Conservation (phyloP, 2,113 vertebrate genomes). For the Coracopsis vasa region DNA sequence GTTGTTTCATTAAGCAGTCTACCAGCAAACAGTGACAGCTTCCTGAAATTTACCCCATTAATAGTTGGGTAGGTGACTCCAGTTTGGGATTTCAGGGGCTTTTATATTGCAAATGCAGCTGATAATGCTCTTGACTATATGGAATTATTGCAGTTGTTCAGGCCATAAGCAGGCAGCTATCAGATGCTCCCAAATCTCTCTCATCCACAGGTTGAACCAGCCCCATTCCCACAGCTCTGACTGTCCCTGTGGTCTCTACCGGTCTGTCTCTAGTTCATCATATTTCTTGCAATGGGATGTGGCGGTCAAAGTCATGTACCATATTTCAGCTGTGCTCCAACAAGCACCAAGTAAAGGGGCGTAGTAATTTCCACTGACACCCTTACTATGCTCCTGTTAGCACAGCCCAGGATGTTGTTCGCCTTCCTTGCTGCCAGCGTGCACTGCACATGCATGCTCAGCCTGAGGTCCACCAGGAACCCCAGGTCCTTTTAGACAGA, state of each 20-base stretch:
- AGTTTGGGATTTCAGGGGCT: background rate
- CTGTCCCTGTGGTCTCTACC: background rate
- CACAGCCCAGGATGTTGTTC: background rate
- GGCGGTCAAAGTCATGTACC: fast-evolving
- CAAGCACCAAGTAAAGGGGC: background rate
- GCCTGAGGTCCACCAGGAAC: background rate
- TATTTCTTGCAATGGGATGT: background rate
- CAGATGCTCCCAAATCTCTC: background rate
- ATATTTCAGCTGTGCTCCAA: background rate
- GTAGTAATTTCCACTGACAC: background rate
- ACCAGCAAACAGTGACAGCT: background rate
- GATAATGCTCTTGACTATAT: background rate
- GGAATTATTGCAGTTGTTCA: background rate
- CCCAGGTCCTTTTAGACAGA: background rate
- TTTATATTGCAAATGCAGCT: background rate
- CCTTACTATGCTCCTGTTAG: background rate
- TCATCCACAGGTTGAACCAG: background rate
- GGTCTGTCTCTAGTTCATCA: background rate
- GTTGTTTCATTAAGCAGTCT: background rate
- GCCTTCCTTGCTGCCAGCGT: background rate
- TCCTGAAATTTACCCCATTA: background rate
- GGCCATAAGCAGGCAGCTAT: background rate
- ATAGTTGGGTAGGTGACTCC: background rate
- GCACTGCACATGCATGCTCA: background rate
- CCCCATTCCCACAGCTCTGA: fast-evolving